Percentiles rank a stretch among this genome's conserved stretches.
Evolutionary conservation across 64 coral and sea anemone species (phyloP).

Genomic region (Exaiptasia diaphana): DNA sequence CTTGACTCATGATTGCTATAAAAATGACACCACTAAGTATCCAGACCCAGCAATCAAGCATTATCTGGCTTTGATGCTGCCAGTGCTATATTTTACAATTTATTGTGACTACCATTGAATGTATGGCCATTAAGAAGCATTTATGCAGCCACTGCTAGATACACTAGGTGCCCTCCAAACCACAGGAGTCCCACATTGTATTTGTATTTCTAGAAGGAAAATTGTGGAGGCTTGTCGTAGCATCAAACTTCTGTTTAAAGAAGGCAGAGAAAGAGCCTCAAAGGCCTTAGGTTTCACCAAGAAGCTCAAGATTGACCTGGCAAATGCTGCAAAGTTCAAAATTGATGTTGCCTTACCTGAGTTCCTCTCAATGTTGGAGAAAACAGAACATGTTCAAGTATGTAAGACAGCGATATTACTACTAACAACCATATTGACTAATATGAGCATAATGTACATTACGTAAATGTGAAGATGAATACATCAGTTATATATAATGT

Average conservation of each 20-base stretch:
- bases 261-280: slow-evolving; percentile 82
- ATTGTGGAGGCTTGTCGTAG: slow-evolving; percentile 86
- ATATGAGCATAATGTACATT: background rate
- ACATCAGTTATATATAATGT: background rate
- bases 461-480: background rate
- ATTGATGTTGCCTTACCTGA: slow-evolving; percentile 69
- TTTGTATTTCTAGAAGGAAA: slow-evolving; percentile 54
- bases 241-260: slow-evolving; percentile 88
- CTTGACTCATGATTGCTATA: background rate
- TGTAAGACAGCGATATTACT: too few species aligned
- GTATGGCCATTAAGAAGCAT: too few species aligned
- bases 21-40: too few species aligned
- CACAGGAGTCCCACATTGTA: background rate
- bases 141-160: too few species aligned
- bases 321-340: slow-evolving; percentile 86
- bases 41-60: too few species aligned
- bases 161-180: too few species aligned
- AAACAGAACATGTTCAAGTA: slow-evolving; percentile 77
- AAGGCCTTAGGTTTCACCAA: slow-evolving; percentile 93
- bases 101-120: too few species aligned
- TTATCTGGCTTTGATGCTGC: too few species aligned
- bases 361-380: slow-evolving; percentile 59
- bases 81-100: too few species aligned
- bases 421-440: background rate
- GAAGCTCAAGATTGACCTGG: slow-evolving; percentile 79